Evolutionary conservation across 2,888 invertebrate species (phyloP).

Genomic region (Reticulitermes lucifugus): DNA sequence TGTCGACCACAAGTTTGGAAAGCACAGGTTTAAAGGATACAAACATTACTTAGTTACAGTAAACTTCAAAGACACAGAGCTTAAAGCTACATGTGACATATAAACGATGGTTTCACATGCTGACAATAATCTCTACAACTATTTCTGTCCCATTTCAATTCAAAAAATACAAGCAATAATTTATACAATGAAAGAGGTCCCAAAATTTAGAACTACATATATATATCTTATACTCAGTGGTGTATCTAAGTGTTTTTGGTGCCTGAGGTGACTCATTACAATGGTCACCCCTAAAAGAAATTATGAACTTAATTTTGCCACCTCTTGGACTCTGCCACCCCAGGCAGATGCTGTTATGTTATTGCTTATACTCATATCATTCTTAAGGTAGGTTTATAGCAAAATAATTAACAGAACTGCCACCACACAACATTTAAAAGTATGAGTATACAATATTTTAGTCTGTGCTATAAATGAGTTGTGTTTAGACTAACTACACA

Average conservation of each 20-base stretch:
- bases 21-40: background rate
- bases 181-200: background rate
- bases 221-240: too few relatives aligned
- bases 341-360: too few relatives aligned
- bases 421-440: too few relatives aligned
- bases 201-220: background rate
- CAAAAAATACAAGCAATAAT: background rate
- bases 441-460: too few relatives aligned
- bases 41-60: background rate
- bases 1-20: background rate
- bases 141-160: background rate
- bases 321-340: too few relatives aligned
- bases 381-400: background rate
- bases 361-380: background rate
- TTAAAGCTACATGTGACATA: background rate
- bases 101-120: background rate
- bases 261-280: too few relatives aligned
- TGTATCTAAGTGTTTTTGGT: too few relatives aligned
- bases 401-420: too few relatives aligned
- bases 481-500: too few relatives aligned
- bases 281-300: too few relatives aligned
- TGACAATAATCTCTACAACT: background rate
- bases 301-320: too few relatives aligned
- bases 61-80: background rate
- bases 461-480: too few relatives aligned